Base-by-base conservation (phyloP, 1,140 invertebrate genomes). In the Euura saliciscinereae region DNA sequence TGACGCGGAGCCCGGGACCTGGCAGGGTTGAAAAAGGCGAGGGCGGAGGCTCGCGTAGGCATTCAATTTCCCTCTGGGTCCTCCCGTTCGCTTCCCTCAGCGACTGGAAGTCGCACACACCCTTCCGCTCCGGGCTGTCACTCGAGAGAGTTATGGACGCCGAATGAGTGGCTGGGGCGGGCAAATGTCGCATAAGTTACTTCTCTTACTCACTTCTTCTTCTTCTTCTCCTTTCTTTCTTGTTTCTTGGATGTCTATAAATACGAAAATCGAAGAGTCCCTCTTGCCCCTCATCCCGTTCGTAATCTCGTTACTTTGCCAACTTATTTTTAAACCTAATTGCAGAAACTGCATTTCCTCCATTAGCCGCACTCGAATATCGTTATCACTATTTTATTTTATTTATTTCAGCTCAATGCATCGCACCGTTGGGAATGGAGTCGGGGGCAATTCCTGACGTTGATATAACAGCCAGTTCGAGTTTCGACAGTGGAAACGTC, bases 381-480 rank as follows among this genome's bases (percentile, higher is more conserved):
- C 68, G 69, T 67, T 71, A 68, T 71, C 67, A 70, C 45, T 64
- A 75, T 45, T 70, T 64, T 64, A 75, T 45, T 70, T 64, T 84
- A 79, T 76, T 86, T 78, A 81, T 90, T 89, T 68, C 88, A 93
- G 92, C 89, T 80, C 89, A 89, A 86, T 94, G 93, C 83, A 88
- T 85, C 72, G 85, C 83, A 11, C 88, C 93, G 42, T 84, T 95
- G 78, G 93, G 93, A 74, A 94, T 95, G 93, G 91, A 94, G 85
- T 91, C 92, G 43, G 91, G 91, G 68, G 89, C 86, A 10, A 94
- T 95, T 78, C 89, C 86, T 78, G 92, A 94, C 83, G 83, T 88
- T 69, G 91, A 92, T 81, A 90, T 95, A 79, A 88, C 90, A 45
- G 93, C 93, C 59, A 94, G 92, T 78, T 94, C 92, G n/a, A 92